Base-by-base conservation (phyloP, 2,797 vertebrate species). In the Enteromius anoplus region DNA sequence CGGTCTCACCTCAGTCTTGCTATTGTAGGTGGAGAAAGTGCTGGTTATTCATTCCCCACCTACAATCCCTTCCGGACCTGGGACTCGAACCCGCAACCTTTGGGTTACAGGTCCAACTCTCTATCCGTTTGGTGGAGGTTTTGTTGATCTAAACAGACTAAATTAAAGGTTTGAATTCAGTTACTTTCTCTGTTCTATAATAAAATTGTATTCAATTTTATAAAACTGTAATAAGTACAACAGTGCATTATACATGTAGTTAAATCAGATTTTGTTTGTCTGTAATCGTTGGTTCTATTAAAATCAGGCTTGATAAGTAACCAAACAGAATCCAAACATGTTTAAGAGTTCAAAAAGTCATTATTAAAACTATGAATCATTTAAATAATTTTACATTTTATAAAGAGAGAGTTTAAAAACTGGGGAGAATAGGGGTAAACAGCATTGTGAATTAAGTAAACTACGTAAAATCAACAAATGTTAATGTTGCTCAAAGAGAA, bases 371-470 rank as follows among this genome's bases (percentile, higher is more conserved):
- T 5, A 62, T 26, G 26, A 60, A 26, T 26, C 12, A 60, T 26
- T 5, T 62, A 14, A 62, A 62, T 62, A 62, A 62, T 15, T 62
- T 29, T 17, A 66, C 29, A 34, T 4, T 62, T 14, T 5, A 62
- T 15, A 29, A 26, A 65, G 0, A 65, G 17, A 62, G 58, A 15
- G 26, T 62, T 62, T 6, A 29, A 62, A 29, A 29, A 29, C 26
- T 15, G 12, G 26, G 5, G 37, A 6, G 37, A 3, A 37, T 32
- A 4, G 19, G 17, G 19, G 9, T 32, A 32, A 72, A 23, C 23
- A 23, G n/a, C 40, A 47, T 3, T 70, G 68, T 26, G 23, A 70
- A 72, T 73, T 19, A 21, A 53, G 49, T 37, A 73, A 73, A 73
- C 12, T 1, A n/a, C 3, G 40, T 37, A n/a, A 75, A 55, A 55